A percentile compares a stretch with the other conserved stretches of the same genome.
Conservation (phyloP, 1,140 invertebrate species). For the Dolichoris vasculosae region DNA sequence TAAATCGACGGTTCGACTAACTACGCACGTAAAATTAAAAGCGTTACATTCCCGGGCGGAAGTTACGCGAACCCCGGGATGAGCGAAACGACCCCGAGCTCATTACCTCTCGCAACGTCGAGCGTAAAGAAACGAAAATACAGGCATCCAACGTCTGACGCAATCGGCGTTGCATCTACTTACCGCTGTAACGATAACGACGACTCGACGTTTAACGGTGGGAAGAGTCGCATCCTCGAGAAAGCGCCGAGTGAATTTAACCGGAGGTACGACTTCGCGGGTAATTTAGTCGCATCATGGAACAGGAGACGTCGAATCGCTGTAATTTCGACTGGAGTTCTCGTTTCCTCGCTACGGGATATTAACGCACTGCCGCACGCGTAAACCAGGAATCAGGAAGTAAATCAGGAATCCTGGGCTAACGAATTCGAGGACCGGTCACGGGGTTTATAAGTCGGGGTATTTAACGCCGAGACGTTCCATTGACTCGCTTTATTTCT, state of each 20-base stretch:
- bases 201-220: no score
- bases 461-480: no score
- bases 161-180: neutral
- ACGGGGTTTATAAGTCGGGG: neutral
- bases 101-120: neutral
- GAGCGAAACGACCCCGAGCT: neutral
- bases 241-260: neutral
- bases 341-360: no score
- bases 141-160: neutral
- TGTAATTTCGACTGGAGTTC: neutral
- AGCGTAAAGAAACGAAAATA: neutral
- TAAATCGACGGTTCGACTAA: neutral
- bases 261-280: constrained; percentile 1
- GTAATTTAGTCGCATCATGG: constrained; percentile 25
- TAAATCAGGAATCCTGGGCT: no score
- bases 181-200: neutral
- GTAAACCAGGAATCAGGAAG: neutral
- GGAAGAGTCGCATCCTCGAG: neutral
- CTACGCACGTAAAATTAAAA: neutral
- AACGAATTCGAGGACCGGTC: neutral
- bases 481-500: neutral
- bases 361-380: neutral
- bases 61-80: neutral
- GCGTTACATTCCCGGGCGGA: neutral
- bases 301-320: neutral